A percentile compares a stretch with the other conserved stretches of the same genome.
These are phyloP conservation scores for Lagodon rhomboides DNA, from an alignment of 2,797 vertebrate species.

Conservation along the genomic window DNA sequence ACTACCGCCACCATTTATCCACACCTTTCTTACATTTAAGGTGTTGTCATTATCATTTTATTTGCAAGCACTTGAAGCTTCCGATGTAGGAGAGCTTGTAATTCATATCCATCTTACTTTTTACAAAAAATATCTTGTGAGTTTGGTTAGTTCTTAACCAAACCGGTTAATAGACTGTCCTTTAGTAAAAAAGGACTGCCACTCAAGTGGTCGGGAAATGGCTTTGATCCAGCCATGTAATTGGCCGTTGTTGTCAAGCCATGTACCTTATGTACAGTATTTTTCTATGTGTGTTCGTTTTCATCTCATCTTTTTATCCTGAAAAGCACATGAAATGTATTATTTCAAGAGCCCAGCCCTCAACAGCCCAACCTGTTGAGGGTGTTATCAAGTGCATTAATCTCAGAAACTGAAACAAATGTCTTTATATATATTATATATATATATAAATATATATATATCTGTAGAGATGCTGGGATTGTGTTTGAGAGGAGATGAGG, in stretches of 20 bases:
- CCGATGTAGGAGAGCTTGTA: background rate
- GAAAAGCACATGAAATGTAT: background rate
- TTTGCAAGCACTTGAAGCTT: background rate
- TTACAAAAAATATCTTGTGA: background rate
- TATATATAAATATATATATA: too few relatives aligned
- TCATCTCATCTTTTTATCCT: background rate
- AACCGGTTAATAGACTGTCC: background rate
- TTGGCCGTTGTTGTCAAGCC: background rate
- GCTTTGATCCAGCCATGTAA: background rate
- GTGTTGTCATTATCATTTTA: background rate
- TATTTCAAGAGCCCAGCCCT: background rate
- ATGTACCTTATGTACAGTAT: background rate
- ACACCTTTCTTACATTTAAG: background rate
- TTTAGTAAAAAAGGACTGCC: background rate
- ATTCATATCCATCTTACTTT: background rate
- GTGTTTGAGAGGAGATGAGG: background rate
- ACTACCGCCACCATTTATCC: background rate
- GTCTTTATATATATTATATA: background rate
- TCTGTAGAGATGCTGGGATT: background rate
- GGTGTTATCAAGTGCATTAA: slow-evolving; percentile 2
- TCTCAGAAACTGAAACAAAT: slow-evolving; percentile 9
- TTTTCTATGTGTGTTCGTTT: background rate
- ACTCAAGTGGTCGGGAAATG: background rate
- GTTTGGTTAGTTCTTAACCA: background rate
- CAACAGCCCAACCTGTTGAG: slow-evolving; percentile 10